These are phyloP conservation scores for Drosophila cognata DNA, from an alignment of 2,888 invertebrate genomes.

Conservation along the genomic window DNA sequence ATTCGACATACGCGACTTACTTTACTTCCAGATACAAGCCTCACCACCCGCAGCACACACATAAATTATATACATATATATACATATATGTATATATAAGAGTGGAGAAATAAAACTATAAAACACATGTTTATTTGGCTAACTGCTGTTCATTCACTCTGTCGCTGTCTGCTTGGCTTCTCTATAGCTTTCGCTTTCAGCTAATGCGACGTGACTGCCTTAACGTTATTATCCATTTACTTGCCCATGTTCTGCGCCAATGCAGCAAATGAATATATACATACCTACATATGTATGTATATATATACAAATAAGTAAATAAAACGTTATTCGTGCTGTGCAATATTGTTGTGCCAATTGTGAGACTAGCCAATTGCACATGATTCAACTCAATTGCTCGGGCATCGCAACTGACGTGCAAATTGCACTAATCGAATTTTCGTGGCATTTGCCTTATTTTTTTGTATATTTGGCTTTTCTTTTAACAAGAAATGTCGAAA, in stretches of 20 bases:
- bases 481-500: constrained; percentile 37
- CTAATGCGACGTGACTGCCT: constrained; percentile 66
- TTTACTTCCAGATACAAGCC: constrained; percentile 37
- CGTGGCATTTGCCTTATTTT: constrained; percentile 21
- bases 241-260: constrained; percentile 61
- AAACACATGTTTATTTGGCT: constrained; percentile 67
- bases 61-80: not conserved
- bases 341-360: constrained; percentile 57
- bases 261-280: constrained; percentile 34
- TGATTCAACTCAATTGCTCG: constrained; percentile 20
- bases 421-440: constrained; percentile 38
- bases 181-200: constrained; percentile 72
- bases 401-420: constrained; percentile 36
- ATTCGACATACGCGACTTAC: constrained; percentile 68
- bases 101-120: constrained; percentile 47
- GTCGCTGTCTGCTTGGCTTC: constrained; percentile 32
- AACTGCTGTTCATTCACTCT: constrained; percentile 27
- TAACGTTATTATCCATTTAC: constrained; percentile 53
- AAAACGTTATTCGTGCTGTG: constrained; percentile 40
- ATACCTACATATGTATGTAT: not conserved
- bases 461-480: constrained; percentile 30
- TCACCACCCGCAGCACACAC: constrained; percentile 24
- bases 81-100: not conserved
- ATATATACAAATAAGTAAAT: constrained; percentile 38
- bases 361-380: constrained; percentile 35